Conservation (phyloP, 2,797 vertebrate genomes). For the Parambassis ranga region DNA sequence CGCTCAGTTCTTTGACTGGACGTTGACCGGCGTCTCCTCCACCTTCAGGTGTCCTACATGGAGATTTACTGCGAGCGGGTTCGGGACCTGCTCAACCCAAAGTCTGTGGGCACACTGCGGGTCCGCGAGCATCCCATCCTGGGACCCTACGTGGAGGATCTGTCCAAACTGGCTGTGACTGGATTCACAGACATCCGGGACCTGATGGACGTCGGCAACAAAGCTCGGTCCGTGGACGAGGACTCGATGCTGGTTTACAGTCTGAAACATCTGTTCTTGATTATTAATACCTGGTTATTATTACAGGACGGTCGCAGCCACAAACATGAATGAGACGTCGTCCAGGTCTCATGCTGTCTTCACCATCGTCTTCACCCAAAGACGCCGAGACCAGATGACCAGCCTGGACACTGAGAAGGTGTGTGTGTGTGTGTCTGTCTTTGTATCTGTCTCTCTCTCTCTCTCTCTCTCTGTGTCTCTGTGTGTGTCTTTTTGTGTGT, state of each 20-base stretch:
- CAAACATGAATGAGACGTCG: conserved; percentile 93
- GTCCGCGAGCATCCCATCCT: conserved; percentile 91
- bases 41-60: conserved; percentile 87
- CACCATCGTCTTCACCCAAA: conserved; percentile 91
- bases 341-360: conserved; percentile 90
- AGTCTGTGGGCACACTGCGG: conserved; percentile 82
- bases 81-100: conserved; percentile 87
- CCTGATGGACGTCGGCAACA: conserved; percentile 91
- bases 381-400: conserved; percentile 83
- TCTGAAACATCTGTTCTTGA: too few species aligned
- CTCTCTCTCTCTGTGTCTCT: too few species aligned
- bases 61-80: conserved; percentile 93
- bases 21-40: background rate
- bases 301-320: conserved; percentile 88
- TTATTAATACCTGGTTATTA: too few species aligned
- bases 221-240: conserved; percentile 86
- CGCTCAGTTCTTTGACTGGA: accelerated
- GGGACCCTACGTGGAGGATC: conserved; percentile 89
- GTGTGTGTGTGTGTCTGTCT: background rate
- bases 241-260: too few species aligned
- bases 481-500: too few species aligned
- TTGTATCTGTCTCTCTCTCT: too few species aligned
- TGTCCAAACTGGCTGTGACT: conserved; percentile 89
- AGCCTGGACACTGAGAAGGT: conserved; percentile 88
- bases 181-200: conserved; percentile 84